Evolutionary conservation across 2,113 vertebrate species (phyloP).

Genomic region (Hyperopisus bebe): DNA sequence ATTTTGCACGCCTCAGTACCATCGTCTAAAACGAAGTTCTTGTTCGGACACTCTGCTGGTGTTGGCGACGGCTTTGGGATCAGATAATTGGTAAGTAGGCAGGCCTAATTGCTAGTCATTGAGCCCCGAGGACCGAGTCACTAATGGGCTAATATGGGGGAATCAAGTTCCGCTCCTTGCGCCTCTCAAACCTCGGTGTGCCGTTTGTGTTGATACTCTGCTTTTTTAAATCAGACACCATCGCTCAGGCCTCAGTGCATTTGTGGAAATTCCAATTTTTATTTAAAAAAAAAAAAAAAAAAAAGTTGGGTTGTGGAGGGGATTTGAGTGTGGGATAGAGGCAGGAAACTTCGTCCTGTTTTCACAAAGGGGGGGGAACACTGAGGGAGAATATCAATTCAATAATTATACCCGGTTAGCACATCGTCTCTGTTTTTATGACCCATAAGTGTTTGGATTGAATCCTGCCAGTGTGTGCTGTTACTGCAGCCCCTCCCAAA

Average conservation of each 20-base stretch:
- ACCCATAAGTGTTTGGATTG: not conserved
- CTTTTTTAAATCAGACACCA: not conserved
- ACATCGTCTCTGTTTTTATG: not conserved
- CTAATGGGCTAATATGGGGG: not conserved
- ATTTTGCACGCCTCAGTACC: not conserved
- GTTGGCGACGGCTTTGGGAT: not conserved
- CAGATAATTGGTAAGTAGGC: not conserved
- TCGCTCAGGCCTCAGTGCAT: not conserved
- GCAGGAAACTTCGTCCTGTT: not conserved
- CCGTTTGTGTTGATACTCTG: not conserved
- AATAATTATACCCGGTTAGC: not conserved
- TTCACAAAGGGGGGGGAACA: not conserved
- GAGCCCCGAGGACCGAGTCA: not conserved
- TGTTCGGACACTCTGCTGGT: not conserved
- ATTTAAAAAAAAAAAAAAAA: not conserved
- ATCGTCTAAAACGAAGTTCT: not conserved
- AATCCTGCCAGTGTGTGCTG: not conserved
- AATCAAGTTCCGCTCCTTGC: not conserved
- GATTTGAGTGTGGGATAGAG: not conserved
- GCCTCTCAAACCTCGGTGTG: not conserved
- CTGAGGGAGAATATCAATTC: not conserved
- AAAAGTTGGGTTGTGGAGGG: not conserved
- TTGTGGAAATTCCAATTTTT: not conserved
- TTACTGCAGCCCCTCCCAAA: slow-evolving; percentile 24
- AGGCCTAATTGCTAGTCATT: not conserved